Base-by-base conservation (phyloP, 2,797 vertebrate genomes). In the Neosilurus hyrtlii region DNA sequence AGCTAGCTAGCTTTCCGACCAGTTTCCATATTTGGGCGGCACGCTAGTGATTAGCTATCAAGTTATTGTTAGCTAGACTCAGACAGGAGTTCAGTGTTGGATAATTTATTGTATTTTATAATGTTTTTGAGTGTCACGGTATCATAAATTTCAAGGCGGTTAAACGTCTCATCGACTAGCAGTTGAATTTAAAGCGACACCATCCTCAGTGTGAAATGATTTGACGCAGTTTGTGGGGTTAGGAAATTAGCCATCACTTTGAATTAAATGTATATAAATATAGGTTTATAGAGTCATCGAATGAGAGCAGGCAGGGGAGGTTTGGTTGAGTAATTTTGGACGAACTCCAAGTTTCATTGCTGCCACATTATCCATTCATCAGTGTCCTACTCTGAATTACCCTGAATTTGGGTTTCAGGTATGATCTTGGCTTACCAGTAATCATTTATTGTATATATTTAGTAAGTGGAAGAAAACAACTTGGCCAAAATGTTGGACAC, bases 11-110 rank as follows among this genome's bases (percentile, higher is more conserved):
- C 82, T 82, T 84, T 84, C 82, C 62, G 30, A 78, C 49, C 81
- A 80, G 74, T 86, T 82, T 79, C 87, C 79, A 86, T 87, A 87
- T 87, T 86, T 83, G 82, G 87, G 84, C 81, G 84, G 84, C 57
- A 78, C 80, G 80, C 59, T 62, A 57, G 12, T 80, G 49, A 54
- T 51, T 37, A 26, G 10, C 18, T 57, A 57, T 78, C 66, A 52
- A 81, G 74, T 86, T 83, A 86, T 85, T 84, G 77, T 87, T 86
- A 87, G 74, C 82, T 73, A n/a, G 30, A n/a, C 14, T 57, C 82
- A 63, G 63, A 75, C 22, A 63, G 66, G 18, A 80, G 62, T 11
- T 26, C 12, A 65, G 73, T 67, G 18, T 37, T 4, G 51, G 22
- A 30, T 62, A 52, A 61, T 4, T 12, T 16, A 56, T 66, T 78